Conservation (phyloP, 2,888 invertebrate genomes). For the Cephus spinipes region DNA sequence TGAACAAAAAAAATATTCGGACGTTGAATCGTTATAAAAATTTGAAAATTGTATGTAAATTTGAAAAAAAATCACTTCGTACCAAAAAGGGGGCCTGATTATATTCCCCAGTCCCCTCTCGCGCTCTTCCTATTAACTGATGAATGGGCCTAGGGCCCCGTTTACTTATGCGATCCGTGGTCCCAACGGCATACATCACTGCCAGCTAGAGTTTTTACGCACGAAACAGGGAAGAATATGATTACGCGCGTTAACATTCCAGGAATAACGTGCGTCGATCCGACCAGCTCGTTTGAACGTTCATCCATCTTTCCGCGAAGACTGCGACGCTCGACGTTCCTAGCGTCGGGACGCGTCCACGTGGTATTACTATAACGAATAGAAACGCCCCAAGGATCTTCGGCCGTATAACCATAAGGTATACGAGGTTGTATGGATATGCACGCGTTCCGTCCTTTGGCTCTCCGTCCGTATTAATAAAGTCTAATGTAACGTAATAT, state of each 20-base stretch:
- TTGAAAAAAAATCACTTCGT: neutral
- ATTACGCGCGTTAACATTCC: constrained; percentile 60
- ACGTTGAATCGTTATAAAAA: too few relatives aligned
- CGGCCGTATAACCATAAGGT: neutral
- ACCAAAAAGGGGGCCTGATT: neutral
- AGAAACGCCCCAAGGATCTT: neutral
- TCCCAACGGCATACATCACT: constrained; percentile 60
- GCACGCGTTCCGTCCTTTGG: neutral
- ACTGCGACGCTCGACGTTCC: neutral
- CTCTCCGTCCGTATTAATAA: constrained; percentile 9
- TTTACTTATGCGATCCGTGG: constrained; percentile 59
- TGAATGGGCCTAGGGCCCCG: constrained; percentile 58
- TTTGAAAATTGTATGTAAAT: neutral
- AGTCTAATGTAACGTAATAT: constrained; percentile 8
- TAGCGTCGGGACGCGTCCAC: neutral
- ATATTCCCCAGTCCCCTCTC: neutral
- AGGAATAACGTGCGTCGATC: constrained; percentile 49
- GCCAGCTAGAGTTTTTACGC: constrained; percentile 58
- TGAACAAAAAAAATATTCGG: too few relatives aligned
- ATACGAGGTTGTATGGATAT: neutral
- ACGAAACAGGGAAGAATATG: constrained; percentile 58
- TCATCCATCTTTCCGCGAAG: constrained; percentile 25
- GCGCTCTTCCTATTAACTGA: constrained; percentile 43
- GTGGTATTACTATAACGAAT: neutral
- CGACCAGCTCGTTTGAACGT: constrained; percentile 36